phyloP scores from a whole-genome alignment of 2,113 vertebrate genomes.

The Hipposideros armiger region DNA sequence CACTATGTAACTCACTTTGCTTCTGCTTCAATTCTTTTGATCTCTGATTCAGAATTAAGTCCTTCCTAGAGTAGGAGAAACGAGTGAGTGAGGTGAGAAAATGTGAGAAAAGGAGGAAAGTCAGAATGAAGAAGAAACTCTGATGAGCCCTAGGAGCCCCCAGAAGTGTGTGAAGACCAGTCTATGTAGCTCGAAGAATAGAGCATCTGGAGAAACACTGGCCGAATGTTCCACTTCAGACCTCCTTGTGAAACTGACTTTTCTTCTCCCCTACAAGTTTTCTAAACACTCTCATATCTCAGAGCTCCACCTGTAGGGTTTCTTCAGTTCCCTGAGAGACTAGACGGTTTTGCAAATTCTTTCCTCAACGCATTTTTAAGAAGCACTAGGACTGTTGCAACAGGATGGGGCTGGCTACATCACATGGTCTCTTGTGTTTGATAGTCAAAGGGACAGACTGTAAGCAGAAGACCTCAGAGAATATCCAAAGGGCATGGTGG shows the following conservation, averaged over 20 bases:
- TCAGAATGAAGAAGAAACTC: background rate
- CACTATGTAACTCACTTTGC: constrained; percentile 29
- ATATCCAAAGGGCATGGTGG: background rate
- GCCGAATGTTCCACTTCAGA: background rate
- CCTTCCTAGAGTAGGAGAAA: constrained; percentile 29
- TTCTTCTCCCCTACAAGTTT: constrained; percentile 24
- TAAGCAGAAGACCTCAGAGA: constrained; percentile 39
- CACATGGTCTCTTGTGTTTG: background rate
- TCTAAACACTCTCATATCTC: constrained; percentile 9
- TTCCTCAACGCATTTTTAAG: background rate
- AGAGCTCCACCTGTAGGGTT: background rate
- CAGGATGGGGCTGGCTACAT: background rate
- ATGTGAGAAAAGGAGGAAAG: constrained; percentile 36
- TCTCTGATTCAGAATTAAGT: constrained; percentile 60
- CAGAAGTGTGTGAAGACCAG: background rate
- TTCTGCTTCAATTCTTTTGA: constrained; percentile 51
- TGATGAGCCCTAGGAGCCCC: background rate
- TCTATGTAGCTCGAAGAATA: background rate
- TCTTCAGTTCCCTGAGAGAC: background rate
- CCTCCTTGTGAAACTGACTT: background rate
- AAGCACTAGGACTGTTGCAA: background rate
- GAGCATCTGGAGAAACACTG: background rate
- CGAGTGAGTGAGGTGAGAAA: background rate
- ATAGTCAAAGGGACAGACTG: background rate
- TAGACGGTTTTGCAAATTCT: constrained; percentile 47